Conservation (phyloP, 2,888 invertebrate genomes). For the Ypsolopha scabrella region DNA sequence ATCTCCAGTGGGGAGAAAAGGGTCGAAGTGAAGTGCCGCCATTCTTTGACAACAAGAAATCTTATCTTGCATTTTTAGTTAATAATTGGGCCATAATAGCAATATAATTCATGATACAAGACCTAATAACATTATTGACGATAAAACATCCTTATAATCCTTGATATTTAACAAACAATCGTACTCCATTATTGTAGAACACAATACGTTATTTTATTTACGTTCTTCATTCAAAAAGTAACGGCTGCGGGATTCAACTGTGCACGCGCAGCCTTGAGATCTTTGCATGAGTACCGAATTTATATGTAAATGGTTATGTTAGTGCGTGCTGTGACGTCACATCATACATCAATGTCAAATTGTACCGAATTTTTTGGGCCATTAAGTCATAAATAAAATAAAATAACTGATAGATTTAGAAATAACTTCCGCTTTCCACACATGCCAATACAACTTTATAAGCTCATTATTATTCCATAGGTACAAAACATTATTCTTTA, state of each 20-base stretch:
- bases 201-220: constrained; percentile 4
- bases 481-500: too few relatives aligned
- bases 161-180: constrained; percentile 36
- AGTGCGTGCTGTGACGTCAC: constrained; percentile 18
- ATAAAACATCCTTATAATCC: constrained; percentile 27
- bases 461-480: background rate
- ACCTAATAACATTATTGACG: background rate
- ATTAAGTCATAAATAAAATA: background rate
- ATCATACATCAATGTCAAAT: background rate
- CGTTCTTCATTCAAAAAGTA: constrained; percentile 20
- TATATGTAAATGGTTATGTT: constrained; percentile 16
- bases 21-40: too few relatives aligned
- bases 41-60: too few relatives aligned
- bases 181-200: background rate
- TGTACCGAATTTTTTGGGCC: too few relatives aligned
- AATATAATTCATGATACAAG: too few relatives aligned
- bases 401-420: too few relatives aligned
- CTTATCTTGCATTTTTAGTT: too few relatives aligned
- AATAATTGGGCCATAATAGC: too few relatives aligned
- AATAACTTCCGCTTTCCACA: background rate
- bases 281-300: constrained; percentile 6
- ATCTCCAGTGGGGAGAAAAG: too few relatives aligned
- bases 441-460: background rate
- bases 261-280: constrained; percentile 22
- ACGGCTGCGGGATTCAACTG: constrained; percentile 14